Conservation (phyloP, 2,888 invertebrate genomes). For the Cephus rjabovi region DNA sequence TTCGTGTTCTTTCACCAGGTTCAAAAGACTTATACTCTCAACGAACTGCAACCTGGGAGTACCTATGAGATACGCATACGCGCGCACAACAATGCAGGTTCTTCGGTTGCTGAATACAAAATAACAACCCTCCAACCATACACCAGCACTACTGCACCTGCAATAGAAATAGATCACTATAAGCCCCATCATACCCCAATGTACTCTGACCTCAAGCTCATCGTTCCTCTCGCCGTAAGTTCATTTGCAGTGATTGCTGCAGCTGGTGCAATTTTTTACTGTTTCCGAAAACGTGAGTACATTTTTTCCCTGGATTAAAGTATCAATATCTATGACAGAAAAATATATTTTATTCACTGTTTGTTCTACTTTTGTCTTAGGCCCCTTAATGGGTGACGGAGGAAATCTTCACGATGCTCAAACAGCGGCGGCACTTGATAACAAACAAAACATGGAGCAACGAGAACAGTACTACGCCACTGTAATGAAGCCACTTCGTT, state of each 20-base stretch:
- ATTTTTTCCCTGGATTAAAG: constrained; percentile 23
- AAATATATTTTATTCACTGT: too few relatives aligned
- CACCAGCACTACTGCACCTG: constrained; percentile 72
- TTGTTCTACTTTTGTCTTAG: constrained; percentile 64
- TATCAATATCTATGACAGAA: constrained; percentile 70
- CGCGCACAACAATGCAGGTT: constrained; percentile 89
- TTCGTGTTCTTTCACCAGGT: constrained; percentile 39
- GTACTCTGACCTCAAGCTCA: constrained; percentile 61
- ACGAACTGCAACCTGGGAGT: constrained; percentile 78
- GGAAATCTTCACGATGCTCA: constrained; percentile 64
- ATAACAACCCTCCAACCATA: constrained; percentile 84
- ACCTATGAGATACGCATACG: constrained; percentile 68
- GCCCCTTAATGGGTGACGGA: constrained; percentile 69
- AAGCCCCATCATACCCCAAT: constrained; percentile 61
- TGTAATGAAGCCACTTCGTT: constrained; percentile 62
- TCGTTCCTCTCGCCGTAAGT: constrained; percentile 61
- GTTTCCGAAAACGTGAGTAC: constrained; percentile 63
- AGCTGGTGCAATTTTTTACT: constrained; percentile 63
- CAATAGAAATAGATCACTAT: constrained; percentile 60
- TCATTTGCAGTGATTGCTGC: constrained; percentile 62
- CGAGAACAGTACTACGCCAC: constrained; percentile 65
- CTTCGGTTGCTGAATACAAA: constrained; percentile 84
- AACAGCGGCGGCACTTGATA: constrained; percentile 63
- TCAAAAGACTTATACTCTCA: constrained; percentile 84
- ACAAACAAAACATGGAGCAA: constrained; percentile 66